Base-by-base conservation (phyloP, 2,113 vertebrate genomes). In the Nannobrachium achirus region DNA sequence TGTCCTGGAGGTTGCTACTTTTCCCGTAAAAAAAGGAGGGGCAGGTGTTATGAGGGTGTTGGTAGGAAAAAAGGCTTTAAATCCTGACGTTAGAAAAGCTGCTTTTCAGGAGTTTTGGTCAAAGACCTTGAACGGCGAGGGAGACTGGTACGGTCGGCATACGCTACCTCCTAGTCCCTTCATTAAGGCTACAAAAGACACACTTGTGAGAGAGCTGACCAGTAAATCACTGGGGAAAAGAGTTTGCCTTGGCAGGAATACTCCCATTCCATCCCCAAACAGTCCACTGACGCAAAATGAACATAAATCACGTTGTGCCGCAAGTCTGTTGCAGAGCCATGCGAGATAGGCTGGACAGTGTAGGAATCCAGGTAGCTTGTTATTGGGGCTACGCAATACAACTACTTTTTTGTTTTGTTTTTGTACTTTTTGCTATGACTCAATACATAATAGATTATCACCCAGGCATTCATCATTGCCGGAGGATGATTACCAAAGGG, bases 111-210 rank as follows among this genome's bases (percentile, higher is more conserved):
- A 5, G 25, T 33, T 33, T n/a, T 74, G 76, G 77, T 86, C 63
- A 77, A 81, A 86, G 85, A 81, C 88, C 88, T 90, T 88, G 86
- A 89, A 86, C 71, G n/a, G 70, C 50, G 65, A 79, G 75, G 72
- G 88, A 83, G 89, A 81, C 85, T 87, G 91, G 89, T 90, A 92
- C 84, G 85, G 76, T 80, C 73, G 78, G 69, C 88, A 91, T 85
- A 33, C 25, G 25, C 3, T 33, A 89, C 88, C 85, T 64, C 62
- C 25, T 76, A 78, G 76, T 83, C 76, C 77, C 85, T 88, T 92
- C 86, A 92, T 89, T 91, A 90, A 69, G 74, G 79, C 84, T 88
- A 75, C 81, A 79, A 76, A 84, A 88, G 78, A 91, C 81, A 78
- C 78, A 38, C 85, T 68, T 50, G 56, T 42, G 46, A 70, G 61